Conservation (phyloP, 2,113 vertebrate genomes). For the Ictidomys tridecemlineatus region DNA sequence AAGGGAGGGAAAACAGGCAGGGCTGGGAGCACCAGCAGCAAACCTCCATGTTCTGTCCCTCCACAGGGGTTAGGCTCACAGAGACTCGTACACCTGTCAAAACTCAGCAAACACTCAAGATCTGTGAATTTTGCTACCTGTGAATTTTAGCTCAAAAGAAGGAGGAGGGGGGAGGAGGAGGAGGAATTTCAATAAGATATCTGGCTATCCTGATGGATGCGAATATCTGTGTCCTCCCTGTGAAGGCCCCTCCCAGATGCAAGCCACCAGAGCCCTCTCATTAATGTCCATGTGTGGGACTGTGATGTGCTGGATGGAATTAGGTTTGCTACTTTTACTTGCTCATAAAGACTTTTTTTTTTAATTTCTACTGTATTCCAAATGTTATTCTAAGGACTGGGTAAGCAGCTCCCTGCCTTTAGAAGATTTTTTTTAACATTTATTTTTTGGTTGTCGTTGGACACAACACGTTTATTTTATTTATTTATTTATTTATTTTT, state of each 20-base stretch:
- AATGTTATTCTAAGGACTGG: background rate
- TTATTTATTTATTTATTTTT: no score
- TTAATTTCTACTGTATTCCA: background rate
- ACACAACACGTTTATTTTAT: no score
- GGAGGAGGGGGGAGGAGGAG: background rate
- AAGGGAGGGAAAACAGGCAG: background rate
- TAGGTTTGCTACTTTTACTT: background rate
- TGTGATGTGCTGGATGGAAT: background rate
- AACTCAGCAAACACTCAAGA: background rate
- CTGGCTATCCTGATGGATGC: background rate
- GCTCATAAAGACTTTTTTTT: background rate
- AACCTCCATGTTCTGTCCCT: background rate
- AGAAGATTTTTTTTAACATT: background rate
- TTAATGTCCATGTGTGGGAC: background rate
- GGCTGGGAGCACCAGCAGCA: no score
- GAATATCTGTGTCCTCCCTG: background rate
- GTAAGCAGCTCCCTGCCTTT: background rate
- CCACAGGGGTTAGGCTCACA: background rate
- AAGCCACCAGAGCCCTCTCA: background rate
- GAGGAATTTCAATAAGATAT: no score
- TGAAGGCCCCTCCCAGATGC: background rate
- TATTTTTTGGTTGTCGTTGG: no score
- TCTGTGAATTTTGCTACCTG: background rate
- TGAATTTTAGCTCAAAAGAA: background rate
- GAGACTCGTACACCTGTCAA: background rate